Conservation (phyloP, 2,113 vertebrate species). For the Actenoides lindsayi region DNA sequence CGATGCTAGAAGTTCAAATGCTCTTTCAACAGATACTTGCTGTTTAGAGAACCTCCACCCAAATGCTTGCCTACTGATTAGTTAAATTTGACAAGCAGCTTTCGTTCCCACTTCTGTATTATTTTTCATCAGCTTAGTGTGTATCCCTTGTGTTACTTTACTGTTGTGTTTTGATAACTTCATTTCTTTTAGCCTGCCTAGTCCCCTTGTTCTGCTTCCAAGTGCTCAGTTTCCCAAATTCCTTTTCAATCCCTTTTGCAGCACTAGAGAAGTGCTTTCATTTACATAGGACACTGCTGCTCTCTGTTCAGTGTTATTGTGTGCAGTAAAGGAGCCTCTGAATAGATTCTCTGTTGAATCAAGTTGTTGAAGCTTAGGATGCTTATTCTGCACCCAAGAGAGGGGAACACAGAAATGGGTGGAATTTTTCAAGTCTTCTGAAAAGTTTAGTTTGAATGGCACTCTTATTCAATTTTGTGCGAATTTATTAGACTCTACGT, state of each 20-base stretch:
- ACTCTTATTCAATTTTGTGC: not conserved
- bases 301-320: not conserved
- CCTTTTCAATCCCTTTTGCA: not conserved
- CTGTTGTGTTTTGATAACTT: slow-evolving; percentile 7
- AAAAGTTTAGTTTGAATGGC: not conserved
- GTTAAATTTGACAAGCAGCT: slow-evolving; percentile 9
- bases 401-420: not conserved
- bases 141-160: not conserved
- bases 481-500: not conserved
- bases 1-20: not conserved
- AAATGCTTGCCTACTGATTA: not conserved
- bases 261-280: not conserved
- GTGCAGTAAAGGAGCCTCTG: not conserved
- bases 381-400: not conserved
- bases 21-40: not conserved
- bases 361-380: not conserved
- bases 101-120: not conserved
- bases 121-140: slow-evolving; percentile 7
- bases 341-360: not conserved
- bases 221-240: not conserved
- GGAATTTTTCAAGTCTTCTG: not conserved
- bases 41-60: not conserved
- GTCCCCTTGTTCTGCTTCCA: slow-evolving; percentile 16
- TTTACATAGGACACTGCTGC: not conserved
- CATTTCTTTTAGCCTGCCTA: slow-evolving; percentile 5